These are phyloP conservation scores for Xenopus tropicalis DNA, from an alignment of 2,113 vertebrate species.

Conservation along the genomic window UCB_Xtro_10.0 CM004451.2:60030501-60031000, in stretches of 20 bases:
- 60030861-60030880: background rate
- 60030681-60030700: constrained; percentile 6
- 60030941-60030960: too few species aligned
- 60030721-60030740: background rate
- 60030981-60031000: background rate
- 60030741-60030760: background rate
- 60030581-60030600: too few species aligned
- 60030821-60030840: constrained; percentile 31
- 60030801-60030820: constrained; percentile 19
- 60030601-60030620: too few species aligned
- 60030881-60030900: constrained; percentile 15
- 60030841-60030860: constrained; percentile 33
- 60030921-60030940: too few species aligned
- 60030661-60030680: too few species aligned
- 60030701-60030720: background rate
- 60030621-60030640: too few species aligned
- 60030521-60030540: too few species aligned
- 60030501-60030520: too few species aligned
- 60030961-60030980: too few species aligned
- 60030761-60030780: constrained; percentile 11
- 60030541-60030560: too few species aligned
- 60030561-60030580: too few species aligned
- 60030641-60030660: too few species aligned
- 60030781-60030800: constrained; percentile 28
- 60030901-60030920: background rate